Evolutionary conservation across 1,140 invertebrate species (phyloP).

Genomic region (Anthonomus grandis): DNA sequence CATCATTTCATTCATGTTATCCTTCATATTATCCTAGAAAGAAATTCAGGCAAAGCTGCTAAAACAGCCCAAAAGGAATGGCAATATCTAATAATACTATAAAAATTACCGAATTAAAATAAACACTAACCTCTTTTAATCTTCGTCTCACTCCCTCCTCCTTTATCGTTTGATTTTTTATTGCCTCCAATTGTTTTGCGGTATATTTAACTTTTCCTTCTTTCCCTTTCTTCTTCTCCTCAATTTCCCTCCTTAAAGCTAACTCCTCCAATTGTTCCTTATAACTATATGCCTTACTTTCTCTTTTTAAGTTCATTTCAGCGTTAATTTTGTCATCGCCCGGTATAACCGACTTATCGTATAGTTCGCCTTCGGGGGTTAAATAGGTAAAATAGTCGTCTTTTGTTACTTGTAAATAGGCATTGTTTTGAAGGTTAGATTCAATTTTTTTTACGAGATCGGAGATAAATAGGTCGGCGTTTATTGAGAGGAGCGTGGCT

Average conservation of each 20-base stretch:
- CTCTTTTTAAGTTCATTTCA: slow-evolving; percentile 87
- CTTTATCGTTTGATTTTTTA: slow-evolving; percentile 83
- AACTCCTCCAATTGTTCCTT: slow-evolving; percentile 96
- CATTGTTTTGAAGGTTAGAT: slow-evolving; percentile 61
- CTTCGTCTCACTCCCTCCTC: slow-evolving; percentile 73
- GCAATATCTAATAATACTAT: background rate
- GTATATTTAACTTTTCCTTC: slow-evolving; percentile 78
- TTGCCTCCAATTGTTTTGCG: slow-evolving; percentile 89
- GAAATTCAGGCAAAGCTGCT: too few relatives aligned
- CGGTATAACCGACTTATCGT: slow-evolving; percentile 85
- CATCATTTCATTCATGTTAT: too few relatives aligned
- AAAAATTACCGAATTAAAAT: slow-evolving; percentile 4
- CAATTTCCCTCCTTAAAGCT: slow-evolving; percentile 86
- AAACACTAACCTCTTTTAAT: slow-evolving; percentile 57
- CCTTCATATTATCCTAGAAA: too few relatives aligned
- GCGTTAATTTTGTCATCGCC: slow-evolving; percentile 64
- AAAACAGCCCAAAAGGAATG: too few relatives aligned
- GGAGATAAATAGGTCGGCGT: slow-evolving; percentile 63
- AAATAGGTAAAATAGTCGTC: slow-evolving; percentile 88
- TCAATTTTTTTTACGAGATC: slow-evolving; percentile 52
- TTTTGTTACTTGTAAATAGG: slow-evolving; percentile 70
- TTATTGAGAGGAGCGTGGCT: slow-evolving; percentile 60
- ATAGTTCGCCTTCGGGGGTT: slow-evolving; percentile 86
- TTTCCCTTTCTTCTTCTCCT: slow-evolving; percentile 75
- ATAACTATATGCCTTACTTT: slow-evolving; percentile 96